Evolutionary conservation across 2,113 vertebrate genomes (phyloP), one percentile per base, ranked within the genome.

Genomic region (Turdus rufiventris): DNA sequence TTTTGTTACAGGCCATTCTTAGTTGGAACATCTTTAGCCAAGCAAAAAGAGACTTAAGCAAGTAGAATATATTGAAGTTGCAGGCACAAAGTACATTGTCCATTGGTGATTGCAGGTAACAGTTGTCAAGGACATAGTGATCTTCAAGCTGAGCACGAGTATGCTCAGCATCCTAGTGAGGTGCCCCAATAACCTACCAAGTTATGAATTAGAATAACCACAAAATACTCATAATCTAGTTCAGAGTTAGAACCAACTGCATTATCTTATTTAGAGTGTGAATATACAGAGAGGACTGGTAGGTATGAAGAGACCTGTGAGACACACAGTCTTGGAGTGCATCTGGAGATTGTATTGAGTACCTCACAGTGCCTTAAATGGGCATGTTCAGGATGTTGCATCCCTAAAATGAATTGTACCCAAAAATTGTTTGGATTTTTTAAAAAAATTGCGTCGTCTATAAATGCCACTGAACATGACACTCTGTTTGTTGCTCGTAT

Each of bases 61-160:
- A 51, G 25, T 31, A 57, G 9, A 43, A 58, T 48, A 43, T 29
- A 8, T 8, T 72, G 24, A 58, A 31, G 14, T 19, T 71, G 8
- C 19, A 80, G 16, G 26, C 61, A 38, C 26, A 57, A 66, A 58
- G 8, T 2, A 48, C 38, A 48, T 36, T 56, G n/a, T 66, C 42
- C 10, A 10, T 24, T 72, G 9, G 3, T 48, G 81, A 14, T 47
- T 43, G 5, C 15, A 67, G 23, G 67, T 8, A 57, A 58, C 14
- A 47, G 5, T 26, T 60, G n/a, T 12, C 7, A 51, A 61, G 18
- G 21, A 24, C 47, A 51, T 15, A n/a, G 4, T 2, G 2, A 53
- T 16, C 3, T 3, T 61, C 25, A 83, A 19, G 10, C 12, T 61
- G 50, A 84, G 9, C 42, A 79, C 0, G 0, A 25, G 3, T 48